Base-by-base conservation (phyloP, 1,140 invertebrate genomes). In the Eupeodes corollae region DNA sequence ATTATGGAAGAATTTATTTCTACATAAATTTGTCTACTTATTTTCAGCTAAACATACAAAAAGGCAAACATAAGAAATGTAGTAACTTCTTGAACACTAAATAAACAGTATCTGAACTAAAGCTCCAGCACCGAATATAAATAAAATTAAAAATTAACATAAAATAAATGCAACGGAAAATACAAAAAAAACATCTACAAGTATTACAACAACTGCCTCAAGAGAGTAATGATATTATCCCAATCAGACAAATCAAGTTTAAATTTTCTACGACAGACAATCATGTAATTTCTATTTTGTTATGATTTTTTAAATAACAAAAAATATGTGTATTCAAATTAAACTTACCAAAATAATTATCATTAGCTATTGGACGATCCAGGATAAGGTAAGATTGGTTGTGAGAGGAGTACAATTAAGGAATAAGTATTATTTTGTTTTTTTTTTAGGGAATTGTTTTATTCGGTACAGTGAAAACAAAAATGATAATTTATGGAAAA, bases 271-370 rank as follows among this genome's bases (percentile, higher is more conserved):
- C 48, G 54, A 54, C 42, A 39, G 42, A 26, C 14, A 21, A 38
- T 40, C 37, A 30, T 18, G 42, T 46, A 26, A 19, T 13, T 16
- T 47, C 34, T 41, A 41, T n/a, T 21, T 41, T 19, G 12, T 41
- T 41, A 41, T 41, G 16, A 44, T 2, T 30, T 49, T n/a, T n/a
- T n/a, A n/a, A n/a, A 18, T 19, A 37, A 42, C 45, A 21, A 21
- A n/a, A 13, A 42, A 42, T 42, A n/a, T 42, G 6, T 37, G n/a
- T 6, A 41, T 6, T 42, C 47, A 48, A 42, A 51, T 43, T 34
- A 49, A 46, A 66, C 92, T 94, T 88, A 98, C 93, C 94, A 73
- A 96, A 97, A 77, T 97, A 97, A 77, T 96, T 97, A 82, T 98
- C 93, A 77, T 95, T 97, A 78, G 92, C 91, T 94, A 21, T 42